Conservation (phyloP, 37 sponge, comb jelly and placozoan species). For the Aplysina aerophoba region DNA sequence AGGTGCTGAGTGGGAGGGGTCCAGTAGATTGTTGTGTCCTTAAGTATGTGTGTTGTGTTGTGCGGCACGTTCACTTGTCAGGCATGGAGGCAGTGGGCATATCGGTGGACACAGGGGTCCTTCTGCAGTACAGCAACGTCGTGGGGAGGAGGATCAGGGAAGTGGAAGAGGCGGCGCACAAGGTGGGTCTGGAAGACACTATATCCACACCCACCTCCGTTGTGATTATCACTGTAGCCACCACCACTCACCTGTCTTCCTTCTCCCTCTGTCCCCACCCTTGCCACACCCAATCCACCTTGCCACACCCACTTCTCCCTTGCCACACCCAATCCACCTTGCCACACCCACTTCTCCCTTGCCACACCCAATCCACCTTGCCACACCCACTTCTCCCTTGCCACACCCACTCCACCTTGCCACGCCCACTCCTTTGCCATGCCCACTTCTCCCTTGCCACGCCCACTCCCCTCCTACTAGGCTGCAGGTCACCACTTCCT, state of each 20-base stretch:
- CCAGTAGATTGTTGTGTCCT: too few species aligned
- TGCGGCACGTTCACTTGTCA: not conserved
- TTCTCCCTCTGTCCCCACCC: not conserved
- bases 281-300: not conserved
- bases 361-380: too few species aligned
- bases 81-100: conserved; percentile 25
- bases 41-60: not conserved
- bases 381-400: not conserved
- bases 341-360: not conserved
- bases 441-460: not conserved
- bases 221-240: not conserved
- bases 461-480: conserved; percentile 32
- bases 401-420: not conserved
- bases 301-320: not conserved
- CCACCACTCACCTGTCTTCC: not conserved
- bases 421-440: not conserved
- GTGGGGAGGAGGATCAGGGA: not conserved
- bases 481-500: conserved; percentile 66
- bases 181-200: not conserved
- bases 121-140: not conserved
- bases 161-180: conserved; percentile 51
- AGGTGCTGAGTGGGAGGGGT: conserved; percentile 14
- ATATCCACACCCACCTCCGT: too few species aligned
- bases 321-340: too few species aligned
- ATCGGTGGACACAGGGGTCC: not conserved